A percentile compares a stretch with the other conserved stretches of the same genome.
These are phyloP conservation scores for Gymnothorax javanicus DNA, from an alignment of 2,797 vertebrate species.

Conservation along the genomic window DNA sequence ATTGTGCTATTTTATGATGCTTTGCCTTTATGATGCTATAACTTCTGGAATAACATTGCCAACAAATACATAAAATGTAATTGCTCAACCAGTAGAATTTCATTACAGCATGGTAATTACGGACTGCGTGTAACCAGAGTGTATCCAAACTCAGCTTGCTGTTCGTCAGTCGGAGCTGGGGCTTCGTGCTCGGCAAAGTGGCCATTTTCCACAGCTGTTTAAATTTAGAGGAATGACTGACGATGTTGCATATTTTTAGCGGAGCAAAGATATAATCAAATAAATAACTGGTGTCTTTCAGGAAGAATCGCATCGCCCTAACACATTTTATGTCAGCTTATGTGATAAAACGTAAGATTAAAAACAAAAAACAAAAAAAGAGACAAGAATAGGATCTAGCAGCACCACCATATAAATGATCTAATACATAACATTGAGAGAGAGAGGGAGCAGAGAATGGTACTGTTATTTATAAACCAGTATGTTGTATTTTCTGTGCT, in stretches of 20 bases:
- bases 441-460: neutral
- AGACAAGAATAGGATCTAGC: neutral
- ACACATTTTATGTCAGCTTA: neutral
- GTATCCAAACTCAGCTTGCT: neutral
- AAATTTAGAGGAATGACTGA: neutral
- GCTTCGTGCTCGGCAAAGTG: neutral
- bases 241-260: neutral
- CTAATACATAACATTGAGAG: neutral
- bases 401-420: neutral
- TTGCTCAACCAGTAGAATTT: neutral
- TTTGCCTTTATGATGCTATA: conserved; percentile 3
- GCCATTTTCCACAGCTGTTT: neutral
- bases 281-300: neutral
- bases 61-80: neutral
- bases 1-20: neutral
- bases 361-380: neutral
- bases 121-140: neutral
- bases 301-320: neutral
- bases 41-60: neutral
- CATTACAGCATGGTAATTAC: neutral
- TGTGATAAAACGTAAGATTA: neutral
- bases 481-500: neutral
- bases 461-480: neutral
- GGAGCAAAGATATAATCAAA: neutral
- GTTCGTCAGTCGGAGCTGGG: neutral